Percentiles rank a stretch among this genome's conserved stretches.
These are phyloP conservation scores for Xenops minutus DNA, from an alignment of 2,797 vertebrate species.

Conservation along the genomic window DNA sequence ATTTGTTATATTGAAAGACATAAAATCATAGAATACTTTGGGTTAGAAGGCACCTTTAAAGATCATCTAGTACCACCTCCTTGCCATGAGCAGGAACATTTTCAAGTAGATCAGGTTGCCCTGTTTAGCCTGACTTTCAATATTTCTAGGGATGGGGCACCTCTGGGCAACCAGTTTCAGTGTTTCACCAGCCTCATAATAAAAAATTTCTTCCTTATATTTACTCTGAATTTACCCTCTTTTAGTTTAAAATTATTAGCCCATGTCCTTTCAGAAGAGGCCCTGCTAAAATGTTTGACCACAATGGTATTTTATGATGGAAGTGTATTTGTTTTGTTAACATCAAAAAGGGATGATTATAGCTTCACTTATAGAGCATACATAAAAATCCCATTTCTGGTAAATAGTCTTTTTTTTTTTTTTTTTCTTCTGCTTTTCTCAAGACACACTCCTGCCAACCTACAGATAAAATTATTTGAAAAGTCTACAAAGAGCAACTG, in stretches of 20 bases:
- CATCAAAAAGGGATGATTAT: background rate
- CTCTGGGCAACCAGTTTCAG: background rate
- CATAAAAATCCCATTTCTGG: background rate
- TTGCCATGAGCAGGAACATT: fast-evolving
- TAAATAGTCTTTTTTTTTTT: background rate
- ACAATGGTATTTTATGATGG: background rate
- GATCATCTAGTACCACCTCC: background rate
- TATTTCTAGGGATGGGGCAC: background rate
- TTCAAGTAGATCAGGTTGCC: background rate
- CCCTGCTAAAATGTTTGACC: background rate
- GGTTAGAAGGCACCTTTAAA: background rate
- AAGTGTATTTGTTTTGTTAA: background rate
- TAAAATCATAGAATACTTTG: background rate
- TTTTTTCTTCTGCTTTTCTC: background rate
- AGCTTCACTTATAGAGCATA: background rate
- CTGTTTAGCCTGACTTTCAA: fast-evolving
- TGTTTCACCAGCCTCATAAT: background rate
- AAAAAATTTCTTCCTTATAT: background rate
- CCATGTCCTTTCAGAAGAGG: fast-evolving
- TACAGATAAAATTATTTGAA: constrained; percentile 24
- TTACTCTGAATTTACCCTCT: fast-evolving
- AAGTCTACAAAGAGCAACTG: background rate
- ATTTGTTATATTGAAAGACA: background rate
- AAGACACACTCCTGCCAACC: background rate
- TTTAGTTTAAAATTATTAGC: background rate